Evolutionary conservation across 2,888 invertebrate species (phyloP), one percentile per base, ranked within the genome.

Genomic region (Drosophila robusta): DNA sequence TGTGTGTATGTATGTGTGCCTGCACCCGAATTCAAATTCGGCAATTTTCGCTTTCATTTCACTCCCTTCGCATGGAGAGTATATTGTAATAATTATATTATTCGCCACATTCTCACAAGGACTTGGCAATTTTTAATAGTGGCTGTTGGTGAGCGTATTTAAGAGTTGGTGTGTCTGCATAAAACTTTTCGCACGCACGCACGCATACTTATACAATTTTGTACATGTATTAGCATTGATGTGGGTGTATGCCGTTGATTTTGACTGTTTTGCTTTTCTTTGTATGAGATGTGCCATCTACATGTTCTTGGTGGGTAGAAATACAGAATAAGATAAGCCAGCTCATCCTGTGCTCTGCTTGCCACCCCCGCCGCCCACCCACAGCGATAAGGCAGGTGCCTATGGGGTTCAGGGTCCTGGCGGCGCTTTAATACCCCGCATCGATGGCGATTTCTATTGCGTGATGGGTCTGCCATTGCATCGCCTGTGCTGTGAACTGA

Each of bases 371-470:
- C 22, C 22, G 29, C 9, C 0, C 29, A 29, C 9, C 1, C 93
- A 2, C 87, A 96, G 96, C 91, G 96, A 96, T 89, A 97, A 97
- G 93, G 98, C 98, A 6, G 98, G 98, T n/a, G 96, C 95, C 0
- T 98, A 98, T 91, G 98, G 97, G 1, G 96, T 98, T 55, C 97
- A 97, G 92, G 97, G 96, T 0, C 91, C 95, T 1, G 98, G 97
- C 6, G 96, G 96, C 0, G 95, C 96, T n/a, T 93, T 98, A 54
- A 94, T 98, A 42, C 95, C 96, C 88, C 94, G 94, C 78, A 95
- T 98, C 42, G 94, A 95, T 36, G 98, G 96, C 1, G 98, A 98
- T 89, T 97, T 95, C 92, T 97, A 95, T 92, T 97, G 97, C 64
- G 97, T 98, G 0, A 95, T 98, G 89, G 98, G 98, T 0, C 93